Evolutionary conservation across 2,113 vertebrate genomes (phyloP).

Genomic region (Bos indicus): DNA sequence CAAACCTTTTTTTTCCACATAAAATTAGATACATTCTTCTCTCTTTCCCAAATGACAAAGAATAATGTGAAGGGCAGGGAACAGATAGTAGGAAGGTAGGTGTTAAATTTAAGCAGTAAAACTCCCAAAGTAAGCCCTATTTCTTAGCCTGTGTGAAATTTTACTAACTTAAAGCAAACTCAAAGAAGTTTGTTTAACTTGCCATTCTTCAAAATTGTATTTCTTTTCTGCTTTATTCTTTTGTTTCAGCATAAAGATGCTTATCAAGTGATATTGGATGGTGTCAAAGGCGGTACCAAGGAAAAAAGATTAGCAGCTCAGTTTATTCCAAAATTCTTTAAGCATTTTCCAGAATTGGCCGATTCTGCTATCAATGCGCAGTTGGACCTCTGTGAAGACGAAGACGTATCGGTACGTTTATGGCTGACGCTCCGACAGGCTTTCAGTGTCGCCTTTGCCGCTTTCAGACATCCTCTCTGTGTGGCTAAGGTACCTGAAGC

Average conservation of each 20-base stretch:
- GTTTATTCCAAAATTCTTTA: conserved; percentile 99
- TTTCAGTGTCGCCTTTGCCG: background rate
- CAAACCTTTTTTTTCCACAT: background rate
- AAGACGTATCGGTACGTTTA: conserved; percentile 95
- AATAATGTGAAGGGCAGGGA: background rate
- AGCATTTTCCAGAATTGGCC: conserved; percentile 95
- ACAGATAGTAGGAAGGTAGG: background rate
- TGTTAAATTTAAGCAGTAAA: background rate
- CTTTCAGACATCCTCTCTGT: background rate
- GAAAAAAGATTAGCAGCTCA: conserved; percentile 98
- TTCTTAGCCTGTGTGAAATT: background rate
- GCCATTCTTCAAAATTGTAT: background rate
- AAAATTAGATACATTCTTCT: background rate
- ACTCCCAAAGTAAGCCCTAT: background rate
- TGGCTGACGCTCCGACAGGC: background rate
- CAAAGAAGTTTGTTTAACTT: background rate
- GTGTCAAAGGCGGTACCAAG: conserved; percentile 97
- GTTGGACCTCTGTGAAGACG: conserved; percentile 97
- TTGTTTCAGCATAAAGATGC: conserved; percentile 94
- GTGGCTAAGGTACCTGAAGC: background rate
- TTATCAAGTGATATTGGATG: conserved; percentile 94
- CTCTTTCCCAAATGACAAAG: background rate
- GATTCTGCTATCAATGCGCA: conserved; percentile 98
- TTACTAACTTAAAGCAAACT: background rate
- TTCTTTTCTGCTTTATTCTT: conserved; percentile 39